Evolutionary conservation across 2,797 vertebrate genomes (phyloP).

Genomic region (Prunella strophiata): DNA sequence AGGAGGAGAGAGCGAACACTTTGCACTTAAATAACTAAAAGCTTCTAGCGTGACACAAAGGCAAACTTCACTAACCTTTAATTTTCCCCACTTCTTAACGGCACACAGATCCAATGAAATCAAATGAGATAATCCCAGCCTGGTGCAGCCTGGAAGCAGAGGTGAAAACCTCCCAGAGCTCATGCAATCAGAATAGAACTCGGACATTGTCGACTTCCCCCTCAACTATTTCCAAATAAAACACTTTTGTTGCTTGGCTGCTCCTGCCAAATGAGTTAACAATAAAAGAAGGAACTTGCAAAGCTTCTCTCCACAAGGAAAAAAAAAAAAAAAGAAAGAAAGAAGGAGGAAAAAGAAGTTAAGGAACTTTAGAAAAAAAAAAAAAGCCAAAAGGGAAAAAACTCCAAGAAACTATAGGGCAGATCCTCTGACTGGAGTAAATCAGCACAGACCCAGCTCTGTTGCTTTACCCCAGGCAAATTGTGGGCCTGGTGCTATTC

Average conservation of each 20-base stretch:
- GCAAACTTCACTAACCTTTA: conserved; percentile 60
- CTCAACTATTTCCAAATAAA: conserved; percentile 74
- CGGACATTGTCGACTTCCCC: conserved; percentile 49
- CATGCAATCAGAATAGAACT: conserved; percentile 37
- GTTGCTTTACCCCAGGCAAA: conserved; percentile 61
- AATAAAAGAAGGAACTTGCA: conserved; percentile 68
- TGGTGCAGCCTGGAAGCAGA: conserved; percentile 67
- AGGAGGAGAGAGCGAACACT: neutral
- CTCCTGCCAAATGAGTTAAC: conserved; percentile 71
- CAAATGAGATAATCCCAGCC: conserved; percentile 71
- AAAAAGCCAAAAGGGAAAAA: neutral
- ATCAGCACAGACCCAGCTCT: conserved; percentile 29
- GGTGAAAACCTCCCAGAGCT: conserved; percentile 70
- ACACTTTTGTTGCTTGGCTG: conserved; percentile 65
- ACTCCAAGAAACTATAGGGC: neutral
- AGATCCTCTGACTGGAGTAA: conserved; percentile 52
- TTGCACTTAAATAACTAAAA: conserved; percentile 33
- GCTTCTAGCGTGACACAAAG: conserved; percentile 52
- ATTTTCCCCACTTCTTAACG: conserved; percentile 46
- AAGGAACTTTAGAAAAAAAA: neutral
- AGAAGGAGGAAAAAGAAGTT: neutral
- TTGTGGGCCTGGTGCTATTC: conserved; percentile 53
- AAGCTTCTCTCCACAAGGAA: conserved; percentile 28
- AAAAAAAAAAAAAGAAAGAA: neutral
- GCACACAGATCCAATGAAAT: conserved; percentile 65